phyloP scores from a whole-genome alignment of 2,888 invertebrate species.

The Julus scandinavius region DNA sequence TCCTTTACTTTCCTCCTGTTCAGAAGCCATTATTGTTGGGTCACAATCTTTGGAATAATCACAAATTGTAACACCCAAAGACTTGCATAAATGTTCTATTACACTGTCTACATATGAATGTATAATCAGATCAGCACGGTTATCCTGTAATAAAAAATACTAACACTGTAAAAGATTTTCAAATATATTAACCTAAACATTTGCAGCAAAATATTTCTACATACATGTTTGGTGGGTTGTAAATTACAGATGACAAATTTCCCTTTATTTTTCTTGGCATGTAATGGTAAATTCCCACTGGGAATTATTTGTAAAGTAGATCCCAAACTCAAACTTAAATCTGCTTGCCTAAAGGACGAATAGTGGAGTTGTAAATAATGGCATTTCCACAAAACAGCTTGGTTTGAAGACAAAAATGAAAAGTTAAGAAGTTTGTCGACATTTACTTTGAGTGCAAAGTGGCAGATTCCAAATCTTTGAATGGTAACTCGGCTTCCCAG shows the following conservation, averaged over 20 bases:
- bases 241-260: slow-evolving; percentile 93
- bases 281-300: slow-evolving; percentile 91
- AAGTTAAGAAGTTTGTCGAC: neutral
- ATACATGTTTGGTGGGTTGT: slow-evolving; percentile 97
- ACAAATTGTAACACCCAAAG: slow-evolving; percentile 79
- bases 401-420: no score
- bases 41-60: slow-evolving; percentile 75
- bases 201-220: slow-evolving; percentile 62
- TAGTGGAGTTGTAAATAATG: neutral
- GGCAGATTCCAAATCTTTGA: slow-evolving; percentile 83
- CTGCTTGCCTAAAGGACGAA: slow-evolving; percentile 79
- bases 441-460: slow-evolving; percentile 85
- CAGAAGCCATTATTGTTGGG: slow-evolving; percentile 69
- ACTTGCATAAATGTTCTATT: slow-evolving; percentile 78
- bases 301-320: slow-evolving; percentile 98
- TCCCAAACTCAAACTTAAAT: slow-evolving; percentile 92
- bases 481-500: slow-evolving; percentile 96
- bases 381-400: neutral
- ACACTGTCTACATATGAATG: slow-evolving; percentile 90
- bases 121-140: slow-evolving; percentile 88
- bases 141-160: slow-evolving; percentile 73
- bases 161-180: neutral
- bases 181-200: neutral
- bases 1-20: neutral
- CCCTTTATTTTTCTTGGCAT: slow-evolving; percentile 85